Evolutionary conservation across 2,888 invertebrate species (phyloP), one percentile per base, ranked within the genome.

Genomic region (Synanthedon vespiformis): DNA sequence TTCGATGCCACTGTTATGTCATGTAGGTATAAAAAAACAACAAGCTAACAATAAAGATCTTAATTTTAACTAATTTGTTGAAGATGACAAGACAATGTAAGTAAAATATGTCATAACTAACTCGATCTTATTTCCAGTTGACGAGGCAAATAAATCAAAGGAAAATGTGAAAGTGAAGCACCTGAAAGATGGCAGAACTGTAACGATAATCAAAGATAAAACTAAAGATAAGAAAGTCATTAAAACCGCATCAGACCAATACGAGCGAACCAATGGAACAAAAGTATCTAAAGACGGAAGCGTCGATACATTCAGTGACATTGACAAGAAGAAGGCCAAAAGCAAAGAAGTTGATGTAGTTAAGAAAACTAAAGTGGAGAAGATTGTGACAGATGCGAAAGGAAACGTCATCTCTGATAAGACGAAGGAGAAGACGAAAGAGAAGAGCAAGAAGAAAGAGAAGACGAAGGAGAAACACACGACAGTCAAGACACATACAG

Each of bases 361-460:
- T 1, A 54, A 51, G 41, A 51, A 50, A 6, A 51, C 13, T 5
- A 49, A 51, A 3, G 41, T 2, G 3, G 52, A 56, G 49, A 49
- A 48, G 4, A 56, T 56, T 14, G 51, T 53, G 6, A 50, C 49
- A 3, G 56, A 56, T 6, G n/a, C 14, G 10, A 6, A 52, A 5
- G 56, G 56, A 11, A 56, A 54, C 49, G 22, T 56, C 5, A 14
- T 56, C 8, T 56, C 56, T 0, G 56, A 56, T 11, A 49, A 16
- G 1, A 51, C 40, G 41, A 56, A 41, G n/a, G 13, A 11, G 5
- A 52, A 51, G 11, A 34, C 16, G 10, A 56, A 56, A 40, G 52
- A 54, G 1, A 56, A 52, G 40, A 11, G 4, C 0, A 56, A 40
- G 49, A 52, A 51, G 51, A 56, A 56, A 11, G 54, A 54, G 11